A percentile compares a stretch with the other conserved stretches of the same genome.
Conservation (phyloP, 2,888 invertebrate species). For the Andrena flavipes region DNA sequence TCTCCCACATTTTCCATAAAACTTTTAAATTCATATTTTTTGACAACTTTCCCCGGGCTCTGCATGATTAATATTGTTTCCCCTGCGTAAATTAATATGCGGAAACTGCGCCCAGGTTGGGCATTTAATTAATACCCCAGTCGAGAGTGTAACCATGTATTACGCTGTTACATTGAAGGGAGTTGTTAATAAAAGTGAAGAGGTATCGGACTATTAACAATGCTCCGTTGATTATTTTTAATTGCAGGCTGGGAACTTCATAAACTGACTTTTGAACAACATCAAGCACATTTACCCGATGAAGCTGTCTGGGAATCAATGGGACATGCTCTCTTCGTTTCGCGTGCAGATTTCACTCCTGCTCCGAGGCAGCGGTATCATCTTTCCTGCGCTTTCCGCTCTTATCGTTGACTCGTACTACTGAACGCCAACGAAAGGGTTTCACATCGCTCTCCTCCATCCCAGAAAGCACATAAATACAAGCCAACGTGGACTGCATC, state of each 20-base stretch:
- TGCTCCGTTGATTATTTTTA: constrained; percentile 6
- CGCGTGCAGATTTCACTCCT: not conserved
- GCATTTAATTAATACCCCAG: constrained; percentile 25
- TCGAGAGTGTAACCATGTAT: constrained; percentile 22
- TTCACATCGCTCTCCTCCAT: not conserved
- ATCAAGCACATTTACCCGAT: constrained; percentile 1
- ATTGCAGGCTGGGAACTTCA: not conserved
- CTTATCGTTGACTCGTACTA: constrained; percentile 5
- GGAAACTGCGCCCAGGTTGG: constrained; percentile 10
- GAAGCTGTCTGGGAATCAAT: not conserved
- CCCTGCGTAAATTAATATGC: constrained; percentile 2
- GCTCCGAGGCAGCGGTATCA: not conserved
- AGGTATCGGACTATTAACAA: constrained; percentile 11
- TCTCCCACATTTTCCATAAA: no score
- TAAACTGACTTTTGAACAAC: not conserved
- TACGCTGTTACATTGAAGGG: constrained; percentile 5
- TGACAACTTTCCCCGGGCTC: not conserved
- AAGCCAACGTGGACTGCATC: constrained; percentile 6
- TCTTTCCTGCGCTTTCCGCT: not conserved
- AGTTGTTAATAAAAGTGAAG: constrained; percentile 15
- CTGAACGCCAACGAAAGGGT: constrained; percentile 16
- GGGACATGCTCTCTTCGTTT: not conserved
- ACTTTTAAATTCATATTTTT: not conserved
- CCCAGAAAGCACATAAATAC: constrained; percentile 29
- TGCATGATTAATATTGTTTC: constrained; percentile 9